These are phyloP conservation scores for Sebastes wilsoni DNA, from an alignment of 2,797 vertebrate species.

Conservation along the genomic window DNA sequence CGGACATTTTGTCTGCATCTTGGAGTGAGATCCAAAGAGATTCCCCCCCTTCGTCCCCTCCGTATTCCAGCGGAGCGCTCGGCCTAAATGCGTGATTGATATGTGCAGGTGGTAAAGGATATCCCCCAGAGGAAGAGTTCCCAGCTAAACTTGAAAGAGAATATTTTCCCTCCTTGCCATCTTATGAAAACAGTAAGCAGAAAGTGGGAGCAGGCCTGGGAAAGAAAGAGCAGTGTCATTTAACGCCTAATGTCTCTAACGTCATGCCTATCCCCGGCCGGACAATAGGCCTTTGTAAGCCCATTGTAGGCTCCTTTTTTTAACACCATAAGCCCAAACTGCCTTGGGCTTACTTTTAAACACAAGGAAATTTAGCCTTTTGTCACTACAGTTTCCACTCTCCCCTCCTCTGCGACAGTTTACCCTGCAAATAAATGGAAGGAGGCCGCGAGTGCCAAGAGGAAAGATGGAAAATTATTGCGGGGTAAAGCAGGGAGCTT, in stretches of 20 bases:
- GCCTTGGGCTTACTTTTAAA: constrained; percentile 55
- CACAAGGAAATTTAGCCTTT: constrained; percentile 57
- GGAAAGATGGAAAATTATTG: constrained; percentile 55
- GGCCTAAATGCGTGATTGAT: constrained; percentile 66
- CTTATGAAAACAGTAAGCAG: constrained; percentile 62
- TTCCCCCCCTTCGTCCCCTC: constrained; percentile 1
- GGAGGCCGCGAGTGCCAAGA: constrained; percentile 35
- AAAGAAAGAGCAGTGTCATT: constrained; percentile 60
- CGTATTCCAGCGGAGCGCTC: constrained; percentile 17
- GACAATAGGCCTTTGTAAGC: constrained; percentile 69
- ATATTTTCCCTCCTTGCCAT: constrained; percentile 52
- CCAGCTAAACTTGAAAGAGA: constrained; percentile 68
- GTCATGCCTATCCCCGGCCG: constrained; percentile 41
- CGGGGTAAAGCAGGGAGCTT: constrained; percentile 25
- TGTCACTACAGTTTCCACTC: constrained; percentile 59
- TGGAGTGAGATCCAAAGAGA: constrained; percentile 40
- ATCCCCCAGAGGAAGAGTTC: constrained; percentile 55
- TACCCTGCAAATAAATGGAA: constrained; percentile 47
- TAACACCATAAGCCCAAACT: constrained; percentile 40
- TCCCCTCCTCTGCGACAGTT: constrained; percentile 40
- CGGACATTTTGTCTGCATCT: constrained; percentile 63
- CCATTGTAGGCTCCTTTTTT: constrained; percentile 37
- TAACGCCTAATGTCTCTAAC: constrained; percentile 59
- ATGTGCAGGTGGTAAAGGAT: constrained; percentile 74
- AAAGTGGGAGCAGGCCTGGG: constrained; percentile 40